A percentile compares a stretch with the other conserved stretches of the same genome.
Evolutionary conservation across 2,113 vertebrate genomes (phyloP).

Genomic region (Trogon surrucura): DNA sequence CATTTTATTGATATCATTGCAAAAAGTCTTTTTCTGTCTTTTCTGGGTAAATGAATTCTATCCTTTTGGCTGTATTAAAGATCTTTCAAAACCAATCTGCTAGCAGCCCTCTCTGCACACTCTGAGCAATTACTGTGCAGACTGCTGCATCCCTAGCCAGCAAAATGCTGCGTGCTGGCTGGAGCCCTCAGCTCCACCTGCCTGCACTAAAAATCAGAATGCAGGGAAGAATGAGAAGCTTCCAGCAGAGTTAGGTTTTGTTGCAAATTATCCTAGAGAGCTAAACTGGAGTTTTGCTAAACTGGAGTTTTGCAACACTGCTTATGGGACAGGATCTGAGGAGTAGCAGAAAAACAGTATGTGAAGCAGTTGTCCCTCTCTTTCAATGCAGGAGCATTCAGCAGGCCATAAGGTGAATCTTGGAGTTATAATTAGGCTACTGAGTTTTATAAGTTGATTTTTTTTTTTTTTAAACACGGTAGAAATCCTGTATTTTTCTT

Average conservation of each 20-base stretch:
- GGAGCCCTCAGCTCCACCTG: constrained; percentile 38
- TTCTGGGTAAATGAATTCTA: neutral
- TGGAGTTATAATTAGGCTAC: neutral
- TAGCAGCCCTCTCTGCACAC: neutral
- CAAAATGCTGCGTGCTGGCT: neutral
- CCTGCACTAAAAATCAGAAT: constrained; percentile 5
- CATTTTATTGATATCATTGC: neutral
- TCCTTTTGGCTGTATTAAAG: neutral
- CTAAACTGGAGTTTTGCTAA: neutral
- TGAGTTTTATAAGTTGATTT: neutral
- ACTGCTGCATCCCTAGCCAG: constrained; percentile 35
- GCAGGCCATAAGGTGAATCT: neutral
- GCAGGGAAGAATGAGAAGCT: neutral
- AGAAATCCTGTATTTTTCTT: neutral
- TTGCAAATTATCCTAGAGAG: neutral
- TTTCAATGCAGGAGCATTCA: neutral
- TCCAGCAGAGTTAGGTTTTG: neutral
- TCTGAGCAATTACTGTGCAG: neutral
- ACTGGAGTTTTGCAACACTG: neutral
- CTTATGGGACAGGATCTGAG: neutral
- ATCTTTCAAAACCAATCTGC: neutral
- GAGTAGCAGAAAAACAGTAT: neutral
- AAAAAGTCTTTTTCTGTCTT: neutral
- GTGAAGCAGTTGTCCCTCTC: neutral
- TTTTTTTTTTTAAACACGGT: neutral